Evolutionary conservation across 1,140 invertebrate genomes (phyloP), one percentile per base, ranked within the genome.

Genomic region (Diachasma alloeum): DNA sequence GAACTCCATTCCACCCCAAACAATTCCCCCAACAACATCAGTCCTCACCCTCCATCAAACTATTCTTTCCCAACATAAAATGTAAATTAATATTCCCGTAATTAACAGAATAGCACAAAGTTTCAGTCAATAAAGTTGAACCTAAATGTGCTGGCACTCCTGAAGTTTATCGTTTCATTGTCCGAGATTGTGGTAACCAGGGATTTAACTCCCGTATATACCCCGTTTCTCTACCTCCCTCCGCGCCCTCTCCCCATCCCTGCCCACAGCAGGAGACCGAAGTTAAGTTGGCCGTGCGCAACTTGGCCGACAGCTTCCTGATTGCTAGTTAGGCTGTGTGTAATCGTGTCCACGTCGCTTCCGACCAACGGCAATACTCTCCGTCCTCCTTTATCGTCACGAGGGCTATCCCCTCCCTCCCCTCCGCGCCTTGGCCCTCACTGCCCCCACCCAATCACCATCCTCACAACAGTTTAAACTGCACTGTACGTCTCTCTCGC

Each of bases 281-380:
- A 80, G 59, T 63, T 82, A 83, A 85, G 84, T 82, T 83, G 75
- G 72, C 53, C 79, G 79, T 63, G 77, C 79, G 80, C 81, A 85
- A 85, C 82, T 85, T 84, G 75, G 78, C 78, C 83, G 82, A 83
- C 84, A 85, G 80, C 82, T 85, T 84, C 82, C 82, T 85, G 84
- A 85, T 85, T 84, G 83, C 83, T 80, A 82, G 83, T 84, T 82
- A 85, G 82, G 81, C 79, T 79, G 80, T 80, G 77, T 81, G 81
- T 81, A 83, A 84, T 85, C 81, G 81, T 80, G 78, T 81, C 78
- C 81, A 80, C 81, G 79, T 82, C 77, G 80, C 79, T 79, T 82
- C 79, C 79, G 71, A 78, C 79, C 75, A 79, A 78, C 79, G 75
- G 77, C 79, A 79, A 82, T 78, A 80, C 79, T 78, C 73, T 77